phyloP scores from a whole-genome alignment of 2,888 invertebrate species.

The Abrostola triplasia region DNA sequence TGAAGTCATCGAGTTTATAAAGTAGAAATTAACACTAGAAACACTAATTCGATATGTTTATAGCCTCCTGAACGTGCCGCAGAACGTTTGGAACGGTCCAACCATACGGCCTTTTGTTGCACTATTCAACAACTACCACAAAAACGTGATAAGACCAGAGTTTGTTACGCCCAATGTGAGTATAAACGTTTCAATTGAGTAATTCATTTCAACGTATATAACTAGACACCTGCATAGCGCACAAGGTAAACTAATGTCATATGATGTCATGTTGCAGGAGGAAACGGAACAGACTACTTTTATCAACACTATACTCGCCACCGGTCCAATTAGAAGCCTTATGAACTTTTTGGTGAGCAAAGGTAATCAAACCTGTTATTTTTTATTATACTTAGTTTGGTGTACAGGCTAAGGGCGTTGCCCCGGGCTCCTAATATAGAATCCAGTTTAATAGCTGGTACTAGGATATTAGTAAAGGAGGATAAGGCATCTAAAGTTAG shows the following conservation, averaged over 20 bases:
- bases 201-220: constrained; percentile 39
- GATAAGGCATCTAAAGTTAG: too few species aligned
- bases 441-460: neutral
- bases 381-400: constrained; percentile 7
- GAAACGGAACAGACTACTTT: constrained; percentile 91
- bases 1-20: neutral
- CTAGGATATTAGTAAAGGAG: too few species aligned
- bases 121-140: constrained; percentile 94
- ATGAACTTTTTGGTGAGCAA: constrained; percentile 90
- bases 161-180: constrained; percentile 89
- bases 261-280: constrained; percentile 86
- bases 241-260: constrained; percentile 61
- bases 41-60: constrained; percentile 33
- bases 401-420: neutral
- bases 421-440: neutral
- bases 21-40: neutral
- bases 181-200: constrained; percentile 50
- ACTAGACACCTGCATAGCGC: constrained; percentile 49
- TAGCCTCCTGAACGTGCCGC: constrained; percentile 91
- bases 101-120: constrained; percentile 91
- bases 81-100: constrained; percentile 89
- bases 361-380: constrained; percentile 72
- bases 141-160: constrained; percentile 90
- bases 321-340: constrained; percentile 91
- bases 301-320: constrained; percentile 91